These are phyloP conservation scores for Pelecanus crispus DNA, from an alignment of 2,113 vertebrate genomes.

Conservation along the genomic window DNA sequence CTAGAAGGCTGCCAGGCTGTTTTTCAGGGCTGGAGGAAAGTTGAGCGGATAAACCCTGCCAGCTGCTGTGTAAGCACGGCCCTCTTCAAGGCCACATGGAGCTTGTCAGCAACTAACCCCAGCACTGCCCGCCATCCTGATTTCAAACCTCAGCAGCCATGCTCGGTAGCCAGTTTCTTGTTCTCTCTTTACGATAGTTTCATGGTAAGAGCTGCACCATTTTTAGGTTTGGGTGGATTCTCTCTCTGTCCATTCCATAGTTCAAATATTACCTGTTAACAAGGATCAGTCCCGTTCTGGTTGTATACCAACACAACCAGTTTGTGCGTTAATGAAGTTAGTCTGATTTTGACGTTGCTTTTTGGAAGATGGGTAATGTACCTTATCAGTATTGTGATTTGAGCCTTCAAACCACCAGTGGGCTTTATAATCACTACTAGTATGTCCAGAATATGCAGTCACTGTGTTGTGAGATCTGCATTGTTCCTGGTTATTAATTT, in stretches of 20 bases:
- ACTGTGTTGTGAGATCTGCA: neutral
- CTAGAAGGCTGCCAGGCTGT: neutral
- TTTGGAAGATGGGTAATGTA: neutral
- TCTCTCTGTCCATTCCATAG: neutral
- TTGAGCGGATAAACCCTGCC: neutral
- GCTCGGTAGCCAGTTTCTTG: neutral
- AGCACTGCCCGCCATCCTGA: neutral
- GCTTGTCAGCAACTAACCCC: neutral
- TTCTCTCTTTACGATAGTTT: neutral
- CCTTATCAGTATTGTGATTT: neutral
- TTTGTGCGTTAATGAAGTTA: neutral
- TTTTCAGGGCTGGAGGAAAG: conserved; percentile 5
- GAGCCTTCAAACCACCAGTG: neutral
- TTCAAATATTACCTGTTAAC: neutral
- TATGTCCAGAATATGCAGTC: neutral
- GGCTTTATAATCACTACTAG: neutral
- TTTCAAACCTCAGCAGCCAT: neutral
- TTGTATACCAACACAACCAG: neutral
- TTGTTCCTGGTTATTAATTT: neutral
- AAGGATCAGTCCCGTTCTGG: neutral
- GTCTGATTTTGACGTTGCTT: neutral
- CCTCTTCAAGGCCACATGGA: neutral
- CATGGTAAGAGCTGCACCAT: neutral
- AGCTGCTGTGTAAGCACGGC: neutral
- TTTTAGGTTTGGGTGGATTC: neutral